These are phyloP conservation scores for Plemyria rubiginata DNA, from an alignment of 2,888 invertebrate species.

Conservation along the genomic window DNA sequence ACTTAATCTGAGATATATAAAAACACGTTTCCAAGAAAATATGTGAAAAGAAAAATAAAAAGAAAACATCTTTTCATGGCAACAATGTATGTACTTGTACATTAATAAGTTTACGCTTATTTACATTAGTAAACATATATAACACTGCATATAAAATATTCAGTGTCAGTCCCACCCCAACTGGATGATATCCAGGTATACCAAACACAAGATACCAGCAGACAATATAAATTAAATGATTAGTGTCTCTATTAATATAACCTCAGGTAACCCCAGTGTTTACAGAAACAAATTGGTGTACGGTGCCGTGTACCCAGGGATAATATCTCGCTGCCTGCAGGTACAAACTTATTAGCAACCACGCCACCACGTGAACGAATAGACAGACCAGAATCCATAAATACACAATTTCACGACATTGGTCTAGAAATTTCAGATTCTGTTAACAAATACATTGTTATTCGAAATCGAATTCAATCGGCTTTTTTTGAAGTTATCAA, in stretches of 20 bases:
- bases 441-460: neutral
- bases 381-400: conserved; percentile 14
- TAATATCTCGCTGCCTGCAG: conserved; percentile 41
- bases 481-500: too few relatives aligned
- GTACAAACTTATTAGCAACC: conserved; percentile 41
- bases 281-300: conserved; percentile 58
- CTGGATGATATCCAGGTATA: neutral
- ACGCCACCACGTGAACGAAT: conserved; percentile 11
- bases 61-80: too few relatives aligned
- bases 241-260: conserved; percentile 34
- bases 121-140: too few relatives aligned
- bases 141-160: too few relatives aligned
- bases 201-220: conserved; percentile 4
- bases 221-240: conserved; percentile 26
- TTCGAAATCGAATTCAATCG: too few relatives aligned
- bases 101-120: too few relatives aligned
- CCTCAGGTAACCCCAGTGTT: conserved; percentile 45
- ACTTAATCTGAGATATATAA: too few relatives aligned
- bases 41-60: too few relatives aligned
- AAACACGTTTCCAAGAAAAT: too few relatives aligned
- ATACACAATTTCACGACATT: neutral
- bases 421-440: too few relatives aligned
- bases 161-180: too few relatives aligned
- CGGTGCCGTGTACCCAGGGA: conserved; percentile 32
- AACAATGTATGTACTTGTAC: too few relatives aligned